Conservation (phyloP, 2,888 invertebrate species). For the Lasiommata megera region DNA sequence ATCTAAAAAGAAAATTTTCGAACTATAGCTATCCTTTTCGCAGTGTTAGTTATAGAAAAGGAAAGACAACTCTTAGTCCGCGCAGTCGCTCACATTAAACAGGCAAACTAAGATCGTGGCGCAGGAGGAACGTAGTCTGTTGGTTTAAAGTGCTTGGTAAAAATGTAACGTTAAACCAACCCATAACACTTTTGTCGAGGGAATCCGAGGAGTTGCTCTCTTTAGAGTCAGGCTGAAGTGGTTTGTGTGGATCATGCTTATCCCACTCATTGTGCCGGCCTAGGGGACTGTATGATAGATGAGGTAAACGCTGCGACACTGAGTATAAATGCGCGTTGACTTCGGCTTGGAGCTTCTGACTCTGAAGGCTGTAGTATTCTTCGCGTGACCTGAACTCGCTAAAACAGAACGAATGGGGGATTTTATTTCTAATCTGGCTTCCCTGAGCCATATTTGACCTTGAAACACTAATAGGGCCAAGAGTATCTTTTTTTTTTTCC, state of each 20-base stretch:
- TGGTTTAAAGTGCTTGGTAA: too few relatives aligned
- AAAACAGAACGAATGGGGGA: slow-evolving; percentile 30
- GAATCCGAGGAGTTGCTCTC: slow-evolving; percentile 78
- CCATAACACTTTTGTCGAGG: slow-evolving; percentile 77
- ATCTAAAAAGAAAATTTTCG: too few relatives aligned
- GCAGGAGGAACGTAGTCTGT: too few relatives aligned
- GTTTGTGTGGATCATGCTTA: slow-evolving; percentile 72
- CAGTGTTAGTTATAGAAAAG: too few relatives aligned
- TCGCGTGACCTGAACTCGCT: slow-evolving; percentile 76
- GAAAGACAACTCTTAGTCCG: too few relatives aligned
- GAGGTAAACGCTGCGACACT: slow-evolving; percentile 82
- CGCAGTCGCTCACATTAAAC: too few relatives aligned
- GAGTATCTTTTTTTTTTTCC: too few relatives aligned
- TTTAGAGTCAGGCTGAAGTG: slow-evolving; percentile 68
- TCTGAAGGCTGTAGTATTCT: slow-evolving; percentile 75
- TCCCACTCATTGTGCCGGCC: slow-evolving; percentile 77
- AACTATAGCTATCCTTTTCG: too few relatives aligned
- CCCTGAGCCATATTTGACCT: too few relatives aligned
- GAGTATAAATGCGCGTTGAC: slow-evolving; percentile 81
- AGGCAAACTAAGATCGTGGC: too few relatives aligned
- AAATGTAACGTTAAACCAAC: slow-evolving; percentile 40
- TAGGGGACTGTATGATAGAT: slow-evolving; percentile 72
- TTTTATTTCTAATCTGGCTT: too few relatives aligned
- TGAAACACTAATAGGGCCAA: too few relatives aligned
- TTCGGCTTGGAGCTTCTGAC: slow-evolving; percentile 74